Conservation (phyloP, 1,140 invertebrate genomes). For the Nasonia vitripennis region DNA sequence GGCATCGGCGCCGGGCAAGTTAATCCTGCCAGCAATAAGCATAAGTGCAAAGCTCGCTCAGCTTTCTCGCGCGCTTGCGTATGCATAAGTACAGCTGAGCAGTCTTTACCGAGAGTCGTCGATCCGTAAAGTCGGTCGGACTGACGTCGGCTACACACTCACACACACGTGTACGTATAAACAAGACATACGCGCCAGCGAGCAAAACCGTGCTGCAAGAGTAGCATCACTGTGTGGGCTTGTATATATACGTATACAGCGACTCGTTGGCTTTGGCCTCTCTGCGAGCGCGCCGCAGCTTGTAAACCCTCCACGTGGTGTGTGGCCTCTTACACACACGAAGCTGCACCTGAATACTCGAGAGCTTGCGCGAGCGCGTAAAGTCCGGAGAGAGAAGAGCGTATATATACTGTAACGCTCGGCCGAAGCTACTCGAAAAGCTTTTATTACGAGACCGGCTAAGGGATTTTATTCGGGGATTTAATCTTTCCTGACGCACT, state of each 20-base stretch:
- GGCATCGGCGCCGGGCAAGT: not conserved
- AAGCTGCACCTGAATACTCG: not conserved
- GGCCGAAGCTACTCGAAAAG: not conserved
- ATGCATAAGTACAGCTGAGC: not conserved
- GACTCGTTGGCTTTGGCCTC: too few relatives aligned
- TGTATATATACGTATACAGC: too few relatives aligned
- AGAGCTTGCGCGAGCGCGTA: not conserved
- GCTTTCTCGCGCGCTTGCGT: not conserved
- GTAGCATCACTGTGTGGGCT: too few relatives aligned
- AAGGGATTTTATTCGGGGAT: not conserved
- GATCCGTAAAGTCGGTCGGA: conserved; percentile 24
- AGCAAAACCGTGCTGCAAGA: not conserved
- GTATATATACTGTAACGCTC: not conserved
- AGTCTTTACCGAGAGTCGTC: conserved; percentile 33
- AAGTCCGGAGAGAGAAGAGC: not conserved
- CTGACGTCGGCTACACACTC: too few relatives aligned
- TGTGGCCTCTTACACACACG: not conserved
- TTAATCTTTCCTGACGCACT: not conserved
- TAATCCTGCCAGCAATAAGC: conserved; percentile 24
- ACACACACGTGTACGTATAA: not conserved
- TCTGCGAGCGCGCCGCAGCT: not conserved
- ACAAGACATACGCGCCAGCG: not conserved
- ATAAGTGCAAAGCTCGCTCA: conserved; percentile 18
- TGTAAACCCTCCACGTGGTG: not conserved
- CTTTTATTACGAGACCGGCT: not conserved